Evolutionary conservation across 2,888 invertebrate species (phyloP).

Genomic region (Drosophila suboccidentalis): DNA sequence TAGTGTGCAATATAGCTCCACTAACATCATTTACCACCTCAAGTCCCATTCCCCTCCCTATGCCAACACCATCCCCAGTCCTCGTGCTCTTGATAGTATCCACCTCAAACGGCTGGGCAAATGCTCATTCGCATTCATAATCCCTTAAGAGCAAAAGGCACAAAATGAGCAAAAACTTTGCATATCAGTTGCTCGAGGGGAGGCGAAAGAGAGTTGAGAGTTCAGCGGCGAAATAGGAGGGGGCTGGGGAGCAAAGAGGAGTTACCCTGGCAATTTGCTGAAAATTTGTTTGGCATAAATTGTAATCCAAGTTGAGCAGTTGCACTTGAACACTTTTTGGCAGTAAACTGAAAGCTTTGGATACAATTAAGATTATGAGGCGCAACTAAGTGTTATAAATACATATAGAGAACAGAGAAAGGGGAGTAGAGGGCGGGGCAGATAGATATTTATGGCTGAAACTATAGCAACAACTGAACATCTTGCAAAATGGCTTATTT

Average conservation of each 20-base stretch:
- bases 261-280: constrained; percentile 48
- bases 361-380: constrained; percentile 44
- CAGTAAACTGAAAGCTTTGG: constrained; percentile 47
- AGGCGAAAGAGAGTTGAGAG: background rate
- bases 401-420: constrained; percentile 1
- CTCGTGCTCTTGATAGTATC: background rate
- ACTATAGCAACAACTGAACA: constrained; percentile 11
- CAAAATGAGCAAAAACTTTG: constrained; percentile 65
- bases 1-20: constrained; percentile 20
- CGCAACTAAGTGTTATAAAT: constrained; percentile 9
- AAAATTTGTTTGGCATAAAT: constrained; percentile 61
- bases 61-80: background rate
- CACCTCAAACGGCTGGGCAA: constrained; percentile 31
- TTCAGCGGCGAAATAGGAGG: background rate
- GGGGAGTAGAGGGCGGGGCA: background rate
- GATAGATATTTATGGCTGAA: background rate
- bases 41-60: no score
- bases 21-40: constrained; percentile 7
- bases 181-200: constrained; percentile 43
- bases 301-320: constrained; percentile 74
- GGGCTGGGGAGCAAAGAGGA: background rate
- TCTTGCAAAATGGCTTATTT: constrained; percentile 3
- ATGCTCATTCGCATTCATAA: constrained; percentile 75
- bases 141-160: constrained; percentile 65
- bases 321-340: constrained; percentile 67